These are phyloP conservation scores for Porphyrio hochstetteri DNA, from an alignment of 2,113 vertebrate genomes.

Conservation along the genomic window DNA sequence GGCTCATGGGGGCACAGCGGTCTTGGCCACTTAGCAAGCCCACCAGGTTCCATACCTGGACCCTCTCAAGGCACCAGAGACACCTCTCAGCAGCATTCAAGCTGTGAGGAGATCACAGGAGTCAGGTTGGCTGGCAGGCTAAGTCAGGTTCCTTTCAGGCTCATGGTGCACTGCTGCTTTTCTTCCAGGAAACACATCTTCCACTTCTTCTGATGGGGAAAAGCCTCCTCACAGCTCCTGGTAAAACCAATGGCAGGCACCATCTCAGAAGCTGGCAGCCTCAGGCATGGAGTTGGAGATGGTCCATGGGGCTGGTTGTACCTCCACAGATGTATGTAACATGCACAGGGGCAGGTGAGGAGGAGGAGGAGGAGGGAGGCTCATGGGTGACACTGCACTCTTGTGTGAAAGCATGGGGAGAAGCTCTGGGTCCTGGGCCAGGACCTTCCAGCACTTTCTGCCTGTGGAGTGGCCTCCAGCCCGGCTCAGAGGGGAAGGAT, in stretches of 20 bases:
- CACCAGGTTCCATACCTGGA: neutral
- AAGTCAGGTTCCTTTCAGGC: neutral
- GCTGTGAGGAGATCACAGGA: too few species aligned
- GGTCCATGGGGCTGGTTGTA: neutral
- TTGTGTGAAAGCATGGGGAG: neutral
- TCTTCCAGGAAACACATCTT: fast-evolving
- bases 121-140: fast-evolving
- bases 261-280: neutral
- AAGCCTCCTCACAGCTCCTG: neutral
- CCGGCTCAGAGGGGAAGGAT: neutral
- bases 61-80: neutral
- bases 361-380: neutral
- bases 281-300: neutral
- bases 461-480: too few species aligned
- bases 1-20: too few species aligned
- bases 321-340: neutral
- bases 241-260: neutral
- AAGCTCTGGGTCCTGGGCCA: neutral
- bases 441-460: neutral
- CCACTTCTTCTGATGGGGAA: fast-evolving
- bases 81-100: too few species aligned
- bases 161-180: fast-evolving
- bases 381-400: too few species aligned
- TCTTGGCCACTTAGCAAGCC: too few species aligned
- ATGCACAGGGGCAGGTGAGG: neutral